Conservation (phyloP, 2,113 vertebrate genomes). For the Oreochromis spilurus region DNA sequence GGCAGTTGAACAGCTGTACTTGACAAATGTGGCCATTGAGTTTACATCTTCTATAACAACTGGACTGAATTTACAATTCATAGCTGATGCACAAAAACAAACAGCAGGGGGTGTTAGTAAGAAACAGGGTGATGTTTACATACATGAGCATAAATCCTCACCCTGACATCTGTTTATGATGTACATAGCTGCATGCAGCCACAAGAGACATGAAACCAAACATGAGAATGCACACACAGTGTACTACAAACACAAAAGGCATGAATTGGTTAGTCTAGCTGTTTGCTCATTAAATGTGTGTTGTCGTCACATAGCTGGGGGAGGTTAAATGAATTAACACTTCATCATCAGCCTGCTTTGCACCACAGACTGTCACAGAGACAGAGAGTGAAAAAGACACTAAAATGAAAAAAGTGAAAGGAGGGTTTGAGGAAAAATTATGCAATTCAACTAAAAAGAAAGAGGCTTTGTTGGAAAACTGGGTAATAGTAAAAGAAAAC, state of each 20-base stretch:
- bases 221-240: neutral
- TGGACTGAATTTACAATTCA: neutral
- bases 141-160: neutral
- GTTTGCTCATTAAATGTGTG: slow-evolving; percentile 54
- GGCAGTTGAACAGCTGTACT: neutral
- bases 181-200: neutral
- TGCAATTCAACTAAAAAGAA: neutral
- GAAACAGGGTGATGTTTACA: neutral
- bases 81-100: neutral
- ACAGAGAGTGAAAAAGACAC: neutral
- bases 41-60: neutral
- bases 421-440: neutral
- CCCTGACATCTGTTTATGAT: neutral
- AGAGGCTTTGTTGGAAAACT: neutral
- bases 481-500: neutral
- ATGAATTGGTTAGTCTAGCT: slow-evolving; percentile 37
- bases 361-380: slow-evolving; percentile 31
- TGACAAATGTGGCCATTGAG: neutral
- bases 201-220: neutral
- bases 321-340: slow-evolving; percentile 60
- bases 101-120: neutral
- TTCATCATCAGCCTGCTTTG: slow-evolving; percentile 31
- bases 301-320: slow-evolving; percentile 32
- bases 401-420: neutral
- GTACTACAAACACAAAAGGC: slow-evolving; percentile 2